phyloP scores from a whole-genome alignment of 2,888 invertebrate genomes.

The Cheilosia impressa region DNA sequence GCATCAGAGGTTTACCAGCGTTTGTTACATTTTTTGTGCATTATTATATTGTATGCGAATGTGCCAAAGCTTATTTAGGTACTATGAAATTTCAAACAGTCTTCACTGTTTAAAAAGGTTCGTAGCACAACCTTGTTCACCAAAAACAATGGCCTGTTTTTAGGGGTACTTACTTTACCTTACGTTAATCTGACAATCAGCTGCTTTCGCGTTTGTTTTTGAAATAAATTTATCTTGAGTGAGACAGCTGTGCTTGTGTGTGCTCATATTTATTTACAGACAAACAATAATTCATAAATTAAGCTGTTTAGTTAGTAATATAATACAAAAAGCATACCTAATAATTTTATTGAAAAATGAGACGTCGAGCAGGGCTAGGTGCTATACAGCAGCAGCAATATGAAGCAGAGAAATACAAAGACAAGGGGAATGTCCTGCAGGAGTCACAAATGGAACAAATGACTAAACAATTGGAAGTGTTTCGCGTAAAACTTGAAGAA shows the following conservation, averaged over 20 bases:
- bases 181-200: slow-evolving; percentile 3
- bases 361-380: slow-evolving; percentile 92
- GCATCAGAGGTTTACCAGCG: no score
- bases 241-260: no score
- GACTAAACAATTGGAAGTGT: slow-evolving; percentile 96
- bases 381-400: slow-evolving; percentile 95
- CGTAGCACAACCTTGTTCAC: no score
- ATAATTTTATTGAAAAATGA: slow-evolving; percentile 85
- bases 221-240: neutral
- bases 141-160: neutral
- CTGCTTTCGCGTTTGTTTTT: neutral
- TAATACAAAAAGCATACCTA: neutral
- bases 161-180: neutral
- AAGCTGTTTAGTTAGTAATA: neutral
- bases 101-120: no score
- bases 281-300: no score
- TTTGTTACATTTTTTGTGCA: no score
- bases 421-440: slow-evolving; percentile 95
- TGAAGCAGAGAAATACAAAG: slow-evolving; percentile 94
- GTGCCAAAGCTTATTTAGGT: no score
- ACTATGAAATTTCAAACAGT: no score
- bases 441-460: slow-evolving; percentile 96
- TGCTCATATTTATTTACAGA: neutral
- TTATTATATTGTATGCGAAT: no score
- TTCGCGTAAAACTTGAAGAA: slow-evolving; percentile 95